phyloP scores from a whole-genome alignment of 1,140 invertebrate genomes.

The Mya arenaria region DNA sequence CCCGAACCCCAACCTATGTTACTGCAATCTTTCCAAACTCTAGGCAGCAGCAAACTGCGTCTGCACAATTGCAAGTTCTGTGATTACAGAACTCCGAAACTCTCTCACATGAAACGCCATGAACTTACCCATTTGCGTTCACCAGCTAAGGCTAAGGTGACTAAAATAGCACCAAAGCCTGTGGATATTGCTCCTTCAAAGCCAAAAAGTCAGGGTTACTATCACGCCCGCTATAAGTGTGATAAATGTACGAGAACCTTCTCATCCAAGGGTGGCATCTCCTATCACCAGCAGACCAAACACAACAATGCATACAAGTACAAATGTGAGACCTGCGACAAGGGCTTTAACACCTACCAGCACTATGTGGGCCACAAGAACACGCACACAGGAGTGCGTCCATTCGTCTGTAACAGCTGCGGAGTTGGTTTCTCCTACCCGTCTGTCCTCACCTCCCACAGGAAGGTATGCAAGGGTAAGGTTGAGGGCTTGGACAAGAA shows the following conservation, averaged over 20 bases:
- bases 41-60: background rate
- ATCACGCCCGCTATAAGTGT: slow-evolving; percentile 40
- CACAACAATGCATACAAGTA: slow-evolving; percentile 51
- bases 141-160: background rate
- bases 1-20: background rate
- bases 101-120: slow-evolving; percentile 38
- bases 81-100: slow-evolving; percentile 31
- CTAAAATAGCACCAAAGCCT: background rate
- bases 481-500: slow-evolving; percentile 4
- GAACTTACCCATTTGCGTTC: background rate
- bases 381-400: slow-evolving; percentile 41
- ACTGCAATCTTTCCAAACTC: too few relatives aligned
- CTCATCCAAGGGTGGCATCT: slow-evolving; percentile 43
- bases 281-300: slow-evolving; percentile 43
- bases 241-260: slow-evolving; percentile 42
- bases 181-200: background rate
- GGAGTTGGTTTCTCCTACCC: slow-evolving; percentile 36
- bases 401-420: slow-evolving; percentile 39
- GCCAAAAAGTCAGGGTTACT: background rate
- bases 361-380: slow-evolving; percentile 50
- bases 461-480: slow-evolving; percentile 31
- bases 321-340: slow-evolving; percentile 41
- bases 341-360: slow-evolving; percentile 42
- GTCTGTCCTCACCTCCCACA: slow-evolving; percentile 43
- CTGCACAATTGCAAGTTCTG: slow-evolving; percentile 32